Base-by-base conservation (phyloP, 2,888 invertebrate species). In the Melieria picta region DNA sequence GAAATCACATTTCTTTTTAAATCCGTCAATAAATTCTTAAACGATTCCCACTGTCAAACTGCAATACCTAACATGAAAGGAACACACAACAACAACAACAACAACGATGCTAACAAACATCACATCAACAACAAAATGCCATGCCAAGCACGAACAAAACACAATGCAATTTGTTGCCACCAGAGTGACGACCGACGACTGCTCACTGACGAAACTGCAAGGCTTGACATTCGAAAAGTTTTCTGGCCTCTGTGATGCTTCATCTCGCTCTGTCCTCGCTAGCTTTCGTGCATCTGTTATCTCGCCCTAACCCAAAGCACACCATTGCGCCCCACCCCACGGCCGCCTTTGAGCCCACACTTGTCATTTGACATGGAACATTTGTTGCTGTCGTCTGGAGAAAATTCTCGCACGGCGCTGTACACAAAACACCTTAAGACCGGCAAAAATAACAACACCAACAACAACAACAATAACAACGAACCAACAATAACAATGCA, bases 1-100 rank as follows among this genome's bases (percentile, higher is more conserved):
- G 50, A 64, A 64, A 64, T 64, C 64, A 52, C 64, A 65, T 56
- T 45, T 30, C 30, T 30, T 30, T 65, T 57, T 46, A 65, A 65
- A 65, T 65, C 65, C 56, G 13, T 46, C 65, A 65, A 55, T 56
- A 56, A 65, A 65, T 45, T 55, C 57, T 16, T 65, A 65, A 65
- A 65, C 65, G 65, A 46, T 65, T 63, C 56, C 52, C 30, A 30
- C 30, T 30, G 30, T n/a, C 47, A 52, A 64, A 50, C 6, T 42
- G 47, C 61, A 11, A 43, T n/a, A 50, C 52, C 52, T 52, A 9
- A 30, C 30, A 30, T 1, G 30, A 30, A 30, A 30, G 30, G 30
- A 30, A 30, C 30, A 30, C 30, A 30, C 30, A 52, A 52, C 52
- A 5, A 52, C 52, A 13, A 11, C 9, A 52, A 11, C 52, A 9